Evolutionary conservation across 2,113 vertebrate species (phyloP).

Genomic region (Nycticryphes semicollaris): DNA sequence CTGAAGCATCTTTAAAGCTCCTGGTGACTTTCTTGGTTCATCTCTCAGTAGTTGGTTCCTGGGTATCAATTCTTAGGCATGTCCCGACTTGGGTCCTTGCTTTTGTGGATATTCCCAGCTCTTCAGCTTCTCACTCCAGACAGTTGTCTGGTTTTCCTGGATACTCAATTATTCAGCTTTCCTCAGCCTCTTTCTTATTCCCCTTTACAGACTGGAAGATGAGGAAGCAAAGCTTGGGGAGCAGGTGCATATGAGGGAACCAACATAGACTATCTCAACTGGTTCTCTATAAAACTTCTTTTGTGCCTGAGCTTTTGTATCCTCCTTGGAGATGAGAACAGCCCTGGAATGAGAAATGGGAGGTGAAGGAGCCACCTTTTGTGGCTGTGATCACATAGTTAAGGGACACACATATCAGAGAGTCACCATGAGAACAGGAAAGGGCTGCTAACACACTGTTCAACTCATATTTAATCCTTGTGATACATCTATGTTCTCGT

Average conservation of each 20-base stretch:
- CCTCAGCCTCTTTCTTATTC: background rate
- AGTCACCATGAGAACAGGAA: background rate
- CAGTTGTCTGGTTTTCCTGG: background rate
- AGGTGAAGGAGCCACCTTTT: background rate
- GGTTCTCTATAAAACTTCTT: background rate
- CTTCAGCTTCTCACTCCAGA: background rate
- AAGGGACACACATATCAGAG: background rate
- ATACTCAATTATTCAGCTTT: background rate
- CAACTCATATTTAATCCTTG: background rate
- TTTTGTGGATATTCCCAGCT: background rate
- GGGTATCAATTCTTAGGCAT: background rate
- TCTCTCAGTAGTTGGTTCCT: background rate
- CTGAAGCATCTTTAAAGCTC: background rate
- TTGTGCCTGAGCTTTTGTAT: background rate
- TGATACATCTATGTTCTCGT: accelerated
- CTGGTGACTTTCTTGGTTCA: accelerated
- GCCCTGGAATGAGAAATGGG: background rate
- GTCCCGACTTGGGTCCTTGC: background rate
- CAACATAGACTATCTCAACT: background rate
- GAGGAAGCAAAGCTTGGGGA: background rate
- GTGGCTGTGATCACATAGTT: background rate
- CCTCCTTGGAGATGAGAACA: background rate
- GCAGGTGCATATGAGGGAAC: background rate
- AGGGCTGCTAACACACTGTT: background rate
- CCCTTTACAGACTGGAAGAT: background rate